Percentiles rank a stretch among this genome's conserved stretches.
These are phyloP conservation scores for Aethes cnicana DNA, from an alignment of 2,888 invertebrate genomes.

Conservation along the genomic window DNA sequence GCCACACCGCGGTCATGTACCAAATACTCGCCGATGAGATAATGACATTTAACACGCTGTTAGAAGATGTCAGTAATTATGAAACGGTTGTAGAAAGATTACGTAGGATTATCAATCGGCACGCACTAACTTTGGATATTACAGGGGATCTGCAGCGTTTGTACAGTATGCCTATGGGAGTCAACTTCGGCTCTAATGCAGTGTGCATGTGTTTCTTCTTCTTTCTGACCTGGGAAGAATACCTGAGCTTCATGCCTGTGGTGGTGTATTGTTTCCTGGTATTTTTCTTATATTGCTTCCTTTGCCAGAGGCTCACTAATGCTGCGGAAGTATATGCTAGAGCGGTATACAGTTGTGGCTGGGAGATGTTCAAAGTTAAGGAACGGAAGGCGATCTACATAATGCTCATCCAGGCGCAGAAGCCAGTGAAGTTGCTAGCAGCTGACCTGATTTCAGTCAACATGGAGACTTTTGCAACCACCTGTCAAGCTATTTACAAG, in stretches of 20 bases:
- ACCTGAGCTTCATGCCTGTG: constrained; percentile 57
- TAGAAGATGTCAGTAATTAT: constrained; percentile 34
- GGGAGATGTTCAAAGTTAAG: constrained; percentile 62
- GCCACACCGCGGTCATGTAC: constrained; percentile 62
- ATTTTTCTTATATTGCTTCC: constrained; percentile 67
- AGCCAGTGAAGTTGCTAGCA: constrained; percentile 57
- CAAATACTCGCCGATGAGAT: constrained; percentile 58
- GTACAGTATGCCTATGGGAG: constrained; percentile 63
- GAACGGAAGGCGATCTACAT: constrained; percentile 56
- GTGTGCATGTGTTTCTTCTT: constrained; percentile 62
- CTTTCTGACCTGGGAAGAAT: constrained; percentile 54
- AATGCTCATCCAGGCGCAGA: constrained; percentile 61
- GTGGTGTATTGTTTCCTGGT: constrained; percentile 58
- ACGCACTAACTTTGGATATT: constrained; percentile 49
- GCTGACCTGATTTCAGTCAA: constrained; percentile 70
- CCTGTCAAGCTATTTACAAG: constrained; percentile 63
- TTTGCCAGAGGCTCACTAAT: constrained; percentile 62
- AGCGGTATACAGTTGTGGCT: constrained; percentile 66
- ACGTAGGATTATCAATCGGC: constrained; percentile 49
- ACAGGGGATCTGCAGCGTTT: constrained; percentile 51
- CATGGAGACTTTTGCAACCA: constrained; percentile 67
- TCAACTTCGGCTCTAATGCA: constrained; percentile 63
- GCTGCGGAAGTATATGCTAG: constrained; percentile 60
- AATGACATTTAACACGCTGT: constrained; percentile 39
- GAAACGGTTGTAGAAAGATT: constrained; percentile 45